Base-by-base conservation (phyloP, 2,888 invertebrate species). In the Boloria euphrosyne region DNA sequence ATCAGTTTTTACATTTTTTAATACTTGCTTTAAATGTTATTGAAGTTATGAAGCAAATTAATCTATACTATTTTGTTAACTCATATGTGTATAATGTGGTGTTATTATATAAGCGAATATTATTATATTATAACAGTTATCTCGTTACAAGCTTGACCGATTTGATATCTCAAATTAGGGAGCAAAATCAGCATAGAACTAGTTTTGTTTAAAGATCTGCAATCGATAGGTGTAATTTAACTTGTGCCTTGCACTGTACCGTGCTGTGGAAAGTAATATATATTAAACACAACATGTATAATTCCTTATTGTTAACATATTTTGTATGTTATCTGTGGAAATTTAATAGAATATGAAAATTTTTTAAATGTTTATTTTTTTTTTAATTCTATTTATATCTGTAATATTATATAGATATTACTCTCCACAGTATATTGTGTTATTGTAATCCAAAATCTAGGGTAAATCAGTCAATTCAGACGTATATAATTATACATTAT, bases 401-500 rank as follows among this genome's bases (percentile, higher is more conserved):
- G 10, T 38, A 38, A 14, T 49, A 49, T 7, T 49, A n/a, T n/a
- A 16, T 50, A 50, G 31, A 50, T 59, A 59, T 59, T 18, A 50
- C 49, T 59, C 59, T 59, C 13, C 38, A 50, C 14, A 38, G 50
- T 38, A 38, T 57, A 57, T 47, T 78, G 75, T 77, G 78, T 77
- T 78, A 74, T 75, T 76, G 72, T 76, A 79, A 85, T 80, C 79
- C 81, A 80, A 80, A 82, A 77, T 80, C 78, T 87, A 89, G 85
- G 84, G 88, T 85, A 86, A 85, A 77, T 79, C 84, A 83, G 90
- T 90, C 90, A 90, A 90, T 90, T 89, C 87, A 81, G 86, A 87
- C 87, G 75, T 84, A 85, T 81, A 83, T 59, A 80, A 82, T 80
- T 81, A 80, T 79, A 62, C 62, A 60, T 71, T 80, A 82, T 83